Evolutionary conservation across 2,113 vertebrate species (phyloP).

Genomic region (Pollachius pollachius): DNA sequence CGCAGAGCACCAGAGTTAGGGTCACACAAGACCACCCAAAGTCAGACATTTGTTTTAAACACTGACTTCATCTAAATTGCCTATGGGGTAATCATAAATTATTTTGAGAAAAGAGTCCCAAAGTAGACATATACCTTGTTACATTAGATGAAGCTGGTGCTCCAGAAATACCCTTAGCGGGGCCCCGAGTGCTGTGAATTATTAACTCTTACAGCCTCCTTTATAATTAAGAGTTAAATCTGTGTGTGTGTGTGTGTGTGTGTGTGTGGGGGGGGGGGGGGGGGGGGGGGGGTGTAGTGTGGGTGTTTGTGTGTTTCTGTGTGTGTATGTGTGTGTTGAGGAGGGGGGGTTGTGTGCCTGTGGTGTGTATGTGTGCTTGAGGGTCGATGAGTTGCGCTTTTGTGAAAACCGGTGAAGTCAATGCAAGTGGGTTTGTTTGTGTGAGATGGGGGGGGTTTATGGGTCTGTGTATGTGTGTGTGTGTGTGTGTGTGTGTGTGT

Average conservation of each 20-base stretch:
- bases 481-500: too few relatives aligned
- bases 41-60: slow-evolving; percentile 54
- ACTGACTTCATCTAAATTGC: slow-evolving; percentile 58
- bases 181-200: slow-evolving; percentile 61
- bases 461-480: too few relatives aligned
- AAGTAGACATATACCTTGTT: slow-evolving; percentile 63
- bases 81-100: slow-evolving; percentile 53
- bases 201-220: slow-evolving; percentile 56
- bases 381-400: too few relatives aligned
- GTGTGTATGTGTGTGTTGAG: too few relatives aligned
- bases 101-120: slow-evolving; percentile 50
- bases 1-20: slow-evolving; percentile 31
- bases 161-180: slow-evolving; percentile 66
- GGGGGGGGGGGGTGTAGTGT: too few relatives aligned
- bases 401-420: too few relatives aligned
- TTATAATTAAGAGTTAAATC: slow-evolving; percentile 68
- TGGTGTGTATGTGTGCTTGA: slow-evolving; percentile 6
- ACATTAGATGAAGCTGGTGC: slow-evolving; percentile 61
- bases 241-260: slow-evolving; percentile 24
- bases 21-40: slow-evolving; percentile 37
- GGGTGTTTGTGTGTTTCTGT: background rate
- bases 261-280: too few relatives aligned
- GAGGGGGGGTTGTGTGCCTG: background rate
- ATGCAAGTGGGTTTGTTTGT: too few relatives aligned
- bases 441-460: too few relatives aligned